Percentiles rank a stretch among this genome's conserved stretches.
phyloP scores from a whole-genome alignment of 2,113 vertebrate genomes.

The Stomatorhinus ivindoensis region DNA sequence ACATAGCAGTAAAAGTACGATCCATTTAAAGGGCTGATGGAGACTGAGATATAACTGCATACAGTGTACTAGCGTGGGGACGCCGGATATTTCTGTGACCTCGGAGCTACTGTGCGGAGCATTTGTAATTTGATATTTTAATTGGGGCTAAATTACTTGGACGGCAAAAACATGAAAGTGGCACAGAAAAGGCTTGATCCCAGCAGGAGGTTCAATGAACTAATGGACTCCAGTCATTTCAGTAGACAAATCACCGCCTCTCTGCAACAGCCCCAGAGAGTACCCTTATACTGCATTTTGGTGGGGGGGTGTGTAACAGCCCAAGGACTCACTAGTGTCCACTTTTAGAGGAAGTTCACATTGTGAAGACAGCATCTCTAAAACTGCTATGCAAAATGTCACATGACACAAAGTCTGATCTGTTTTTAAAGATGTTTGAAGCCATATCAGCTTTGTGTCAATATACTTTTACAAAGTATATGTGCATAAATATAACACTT shows the following conservation, averaged over 20 bases:
- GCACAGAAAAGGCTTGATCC: background rate
- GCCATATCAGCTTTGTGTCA: background rate
- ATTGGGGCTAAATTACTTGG: slow-evolving; percentile 17
- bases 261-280: background rate
- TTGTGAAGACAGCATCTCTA: background rate
- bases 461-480: background rate
- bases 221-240: slow-evolving; percentile 13
- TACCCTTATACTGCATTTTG: background rate
- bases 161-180: slow-evolving; percentile 12
- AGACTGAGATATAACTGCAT: background rate
- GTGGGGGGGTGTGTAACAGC: background rate
- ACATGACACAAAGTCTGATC: background rate
- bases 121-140: slow-evolving; percentile 23
- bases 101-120: background rate
- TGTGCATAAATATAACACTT: background rate
- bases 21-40: background rate
- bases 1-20: background rate
- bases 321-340: background rate
- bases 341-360: background rate
- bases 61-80: background rate
- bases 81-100: slow-evolving; percentile 7
- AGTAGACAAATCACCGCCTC: background rate
- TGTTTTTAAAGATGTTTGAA: background rate
- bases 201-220: slow-evolving; percentile 3
- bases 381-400: background rate